Evolutionary conservation across 1,140 invertebrate species (phyloP).

Genomic region (Drosophila repleta): DNA sequence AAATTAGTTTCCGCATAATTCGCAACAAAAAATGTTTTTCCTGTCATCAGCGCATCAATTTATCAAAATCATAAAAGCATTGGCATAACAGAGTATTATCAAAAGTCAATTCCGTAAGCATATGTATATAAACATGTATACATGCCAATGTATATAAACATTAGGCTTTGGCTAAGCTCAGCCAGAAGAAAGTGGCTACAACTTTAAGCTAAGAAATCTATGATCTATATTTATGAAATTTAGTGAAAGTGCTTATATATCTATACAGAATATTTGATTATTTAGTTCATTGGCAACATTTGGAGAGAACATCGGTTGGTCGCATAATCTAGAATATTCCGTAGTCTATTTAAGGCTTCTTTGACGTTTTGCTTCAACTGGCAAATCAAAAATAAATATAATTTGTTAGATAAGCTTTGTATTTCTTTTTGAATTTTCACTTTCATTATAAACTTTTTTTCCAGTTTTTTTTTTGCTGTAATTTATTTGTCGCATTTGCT

Average conservation of each 20-base stretch:
- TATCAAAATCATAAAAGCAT: slow-evolving; percentile 15
- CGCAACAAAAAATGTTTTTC: slow-evolving; percentile 34
- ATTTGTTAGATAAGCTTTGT: not conserved
- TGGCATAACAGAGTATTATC: no score
- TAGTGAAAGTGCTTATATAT: no score
- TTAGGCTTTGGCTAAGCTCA: no score
- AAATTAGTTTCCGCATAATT: slow-evolving; percentile 59
- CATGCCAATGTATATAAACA: no score
- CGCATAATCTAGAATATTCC: not conserved
- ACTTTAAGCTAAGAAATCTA: no score
- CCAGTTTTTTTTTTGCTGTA: slow-evolving; percentile 54
- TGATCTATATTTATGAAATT: no score
- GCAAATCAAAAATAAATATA: not conserved
- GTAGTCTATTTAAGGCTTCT: not conserved
- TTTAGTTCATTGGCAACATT: no score
- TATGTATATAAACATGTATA: no score
- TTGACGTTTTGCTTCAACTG: slow-evolving; percentile 26
- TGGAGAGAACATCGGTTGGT: not conserved
- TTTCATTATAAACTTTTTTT: slow-evolving; percentile 63
- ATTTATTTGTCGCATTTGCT: slow-evolving; percentile 59
- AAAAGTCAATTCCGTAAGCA: no score
- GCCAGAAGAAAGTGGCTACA: no score
- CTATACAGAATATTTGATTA: no score
- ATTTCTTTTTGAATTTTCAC: slow-evolving; percentile 45
- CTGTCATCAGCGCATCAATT: slow-evolving; percentile 29